Evolutionary conservation across 2,888 invertebrate genomes (phyloP), one percentile per base, ranked within the genome.

Genomic region (Orthonevra nobilis): DNA sequence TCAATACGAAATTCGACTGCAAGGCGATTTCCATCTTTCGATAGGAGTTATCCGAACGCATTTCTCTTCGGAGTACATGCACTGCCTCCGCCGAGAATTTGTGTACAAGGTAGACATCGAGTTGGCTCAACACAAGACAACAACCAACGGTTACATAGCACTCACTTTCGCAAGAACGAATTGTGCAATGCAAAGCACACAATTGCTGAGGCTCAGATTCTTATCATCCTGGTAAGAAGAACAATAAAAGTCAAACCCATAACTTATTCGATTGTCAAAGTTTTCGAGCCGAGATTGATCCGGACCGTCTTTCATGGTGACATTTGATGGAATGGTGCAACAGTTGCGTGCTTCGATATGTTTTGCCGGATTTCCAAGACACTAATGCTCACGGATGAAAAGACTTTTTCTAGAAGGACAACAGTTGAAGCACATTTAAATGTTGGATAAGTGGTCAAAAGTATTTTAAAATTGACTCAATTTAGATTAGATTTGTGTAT

Each of bases 221-320:
- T 79, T 68, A 79, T 79, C 79, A 66, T 79, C 79, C 79, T 72
- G 60, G 66, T 66, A 60, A n/a, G 79, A 72, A 56, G 79, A 81
- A 82, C 82, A 83, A 83, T 83, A 83, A 83, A 83, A 83, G 82
- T 82, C 82, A 82, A 82, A 82, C 81, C 83, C 82, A 83, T 83
- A 83, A 83, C 82, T 83, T 83, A 83, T 83, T 81, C 81, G 81
- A 68, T 81, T 81, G 81, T 81, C 81, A 81, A 81, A 74, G 81
- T 69, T 66, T 73, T 74, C 68, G 56, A 81, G 72, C 81, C 74
- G 52, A 82, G 81, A 82, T 82, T 82, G 81, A 81, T 82, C 82
- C 81, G 73, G 66, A 50, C 63, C 81, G 77, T 79, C 68, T 63
- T 74, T 81, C 66, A 48, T 66, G 60, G 61, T 70, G 74, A 72